Evolutionary conservation across 2,797 vertebrate genomes (phyloP).

Genomic region (Merluccius polli): DNA sequence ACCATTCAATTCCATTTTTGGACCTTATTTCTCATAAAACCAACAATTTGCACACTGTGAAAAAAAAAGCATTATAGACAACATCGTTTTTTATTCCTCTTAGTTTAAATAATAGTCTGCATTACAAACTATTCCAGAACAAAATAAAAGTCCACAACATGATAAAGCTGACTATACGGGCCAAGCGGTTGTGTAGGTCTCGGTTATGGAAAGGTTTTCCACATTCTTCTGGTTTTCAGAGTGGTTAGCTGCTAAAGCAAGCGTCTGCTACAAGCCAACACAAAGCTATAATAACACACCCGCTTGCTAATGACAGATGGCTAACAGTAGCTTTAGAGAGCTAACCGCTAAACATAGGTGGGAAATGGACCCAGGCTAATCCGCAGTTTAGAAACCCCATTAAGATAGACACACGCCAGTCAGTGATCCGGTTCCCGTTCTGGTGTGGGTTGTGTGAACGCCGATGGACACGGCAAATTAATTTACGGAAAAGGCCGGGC

Average conservation of each 20-base stretch:
- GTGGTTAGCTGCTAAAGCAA: neutral
- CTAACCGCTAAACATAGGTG: constrained; percentile 9
- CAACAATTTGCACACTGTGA: neutral
- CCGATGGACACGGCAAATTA: neutral
- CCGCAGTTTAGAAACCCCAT: neutral
- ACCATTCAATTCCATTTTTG: no score
- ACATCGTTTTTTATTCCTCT: neutral
- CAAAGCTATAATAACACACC: neutral
- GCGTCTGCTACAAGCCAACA: constrained; percentile 6
- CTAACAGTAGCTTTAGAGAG: constrained; percentile 12
- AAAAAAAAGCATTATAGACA: neutral
- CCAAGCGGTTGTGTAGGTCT: neutral
- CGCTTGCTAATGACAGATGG: constrained; percentile 21
- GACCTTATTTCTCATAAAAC: neutral
- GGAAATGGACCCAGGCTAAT: constrained; percentile 13
- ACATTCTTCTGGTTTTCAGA: constrained; percentile 7
- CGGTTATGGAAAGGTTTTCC: constrained; percentile 6
- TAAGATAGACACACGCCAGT: neutral
- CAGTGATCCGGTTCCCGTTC: constrained; percentile 5
- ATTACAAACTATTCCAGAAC: neutral
- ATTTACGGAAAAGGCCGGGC: neutral
- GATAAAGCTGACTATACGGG: neutral
- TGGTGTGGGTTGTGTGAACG: neutral
- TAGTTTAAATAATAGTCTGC: neutral
- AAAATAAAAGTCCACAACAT: neutral